Evolutionary conservation across 64 coral and sea anemone species (phyloP).

Genomic region (Catalaphyllia jardinei): DNA sequence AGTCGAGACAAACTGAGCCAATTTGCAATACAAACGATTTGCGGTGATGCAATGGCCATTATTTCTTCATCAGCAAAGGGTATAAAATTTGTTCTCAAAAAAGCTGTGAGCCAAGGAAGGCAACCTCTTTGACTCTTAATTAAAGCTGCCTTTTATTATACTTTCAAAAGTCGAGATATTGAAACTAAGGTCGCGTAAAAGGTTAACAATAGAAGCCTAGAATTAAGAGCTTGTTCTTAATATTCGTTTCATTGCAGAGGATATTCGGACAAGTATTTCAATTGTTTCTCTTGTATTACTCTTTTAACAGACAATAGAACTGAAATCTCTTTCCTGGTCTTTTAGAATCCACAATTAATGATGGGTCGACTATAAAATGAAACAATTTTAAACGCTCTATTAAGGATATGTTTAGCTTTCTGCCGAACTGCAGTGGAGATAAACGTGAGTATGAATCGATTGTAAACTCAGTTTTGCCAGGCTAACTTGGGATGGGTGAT

Average conservation of each 20-base stretch:
- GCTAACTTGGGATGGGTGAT: neutral
- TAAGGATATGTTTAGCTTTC: neutral
- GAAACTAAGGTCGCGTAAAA: neutral
- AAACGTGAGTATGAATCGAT: neutral
- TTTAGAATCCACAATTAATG: neutral
- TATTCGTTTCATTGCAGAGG: neutral
- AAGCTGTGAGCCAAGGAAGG: neutral
- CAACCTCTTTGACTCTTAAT: neutral
- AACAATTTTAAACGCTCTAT: neutral
- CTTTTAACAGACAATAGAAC: conserved; percentile 8
- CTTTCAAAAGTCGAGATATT: neutral
- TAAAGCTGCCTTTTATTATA: neutral
- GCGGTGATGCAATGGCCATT: too few relatives aligned
- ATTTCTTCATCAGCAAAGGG: too few relatives aligned
- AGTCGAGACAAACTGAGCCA: too few relatives aligned
- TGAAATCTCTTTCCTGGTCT: neutral
- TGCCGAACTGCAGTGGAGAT: neutral
- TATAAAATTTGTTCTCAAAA: too few relatives aligned
- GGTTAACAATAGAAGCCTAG: neutral
- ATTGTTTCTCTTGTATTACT: neutral
- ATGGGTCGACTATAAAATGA: conserved; percentile 16
- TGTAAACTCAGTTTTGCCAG: neutral
- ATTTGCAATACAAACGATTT: too few relatives aligned
- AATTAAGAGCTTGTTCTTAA: neutral
- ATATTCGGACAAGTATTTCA: neutral